A percentile compares a stretch with the other conserved stretches of the same genome.
phyloP scores from a whole-genome alignment of 1,140 invertebrate species.

The Charaxes varanes region DNA sequence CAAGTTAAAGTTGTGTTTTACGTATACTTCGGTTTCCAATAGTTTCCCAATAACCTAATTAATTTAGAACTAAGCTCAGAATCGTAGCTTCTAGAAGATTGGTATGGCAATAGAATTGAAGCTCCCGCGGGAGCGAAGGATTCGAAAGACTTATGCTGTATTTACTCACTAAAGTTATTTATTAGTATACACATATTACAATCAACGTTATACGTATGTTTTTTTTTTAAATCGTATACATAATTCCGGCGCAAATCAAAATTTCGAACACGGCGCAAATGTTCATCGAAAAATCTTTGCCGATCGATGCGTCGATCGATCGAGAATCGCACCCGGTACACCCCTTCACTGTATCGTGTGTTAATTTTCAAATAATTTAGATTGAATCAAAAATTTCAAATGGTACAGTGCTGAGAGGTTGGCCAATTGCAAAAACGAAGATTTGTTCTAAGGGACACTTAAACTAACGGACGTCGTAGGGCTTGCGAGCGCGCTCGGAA shows the following conservation, averaged over 20 bases:
- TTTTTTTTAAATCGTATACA: conserved; percentile 69
- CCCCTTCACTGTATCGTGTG: conserved; percentile 68
- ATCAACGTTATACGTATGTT: conserved; percentile 70
- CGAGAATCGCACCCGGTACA: conserved; percentile 53
- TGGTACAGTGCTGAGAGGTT: conserved; percentile 68
- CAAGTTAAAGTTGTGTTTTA: conserved; percentile 70
- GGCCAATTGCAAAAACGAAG: conserved; percentile 77
- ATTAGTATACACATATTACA: conserved; percentile 73
- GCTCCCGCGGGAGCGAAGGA: conserved; percentile 28
- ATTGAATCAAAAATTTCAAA: conserved; percentile 32
- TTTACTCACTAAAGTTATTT: conserved; percentile 44
- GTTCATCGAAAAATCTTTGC: conserved; percentile 23
- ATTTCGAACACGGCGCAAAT: conserved; percentile 47
- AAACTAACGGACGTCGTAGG: conserved; percentile 44
- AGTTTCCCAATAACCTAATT: conserved; percentile 65
- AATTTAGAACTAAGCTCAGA: conserved; percentile 64
- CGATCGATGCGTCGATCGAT: conserved; percentile 11
- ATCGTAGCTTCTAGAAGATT: conserved; percentile 39
- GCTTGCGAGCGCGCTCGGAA: conserved; percentile 30
- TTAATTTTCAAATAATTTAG: conserved; percentile 33
- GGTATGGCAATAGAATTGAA: conserved; percentile 33
- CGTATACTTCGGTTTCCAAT: conserved; percentile 72
- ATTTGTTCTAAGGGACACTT: conserved; percentile 67
- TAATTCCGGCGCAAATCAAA: conserved; percentile 65
- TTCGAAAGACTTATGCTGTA: conserved; percentile 33